These are phyloP conservation scores for Tetropium fuscum DNA, from an alignment of 2,888 invertebrate species.

Conservation along the genomic window DNA sequence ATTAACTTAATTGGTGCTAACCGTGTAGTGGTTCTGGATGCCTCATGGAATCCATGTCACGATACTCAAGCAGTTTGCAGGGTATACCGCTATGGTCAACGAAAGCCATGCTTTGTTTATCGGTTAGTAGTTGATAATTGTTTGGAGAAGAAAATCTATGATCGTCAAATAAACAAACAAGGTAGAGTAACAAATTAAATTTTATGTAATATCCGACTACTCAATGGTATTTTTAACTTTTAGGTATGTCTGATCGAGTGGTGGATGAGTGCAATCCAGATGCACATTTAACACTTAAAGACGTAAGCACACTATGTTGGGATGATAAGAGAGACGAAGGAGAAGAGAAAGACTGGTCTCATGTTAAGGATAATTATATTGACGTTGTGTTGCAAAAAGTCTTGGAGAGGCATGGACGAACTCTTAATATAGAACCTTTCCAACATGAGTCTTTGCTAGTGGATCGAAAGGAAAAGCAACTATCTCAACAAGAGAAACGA, in stretches of 20 bases:
- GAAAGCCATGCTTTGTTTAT: slow-evolving; percentile 95
- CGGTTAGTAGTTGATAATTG: slow-evolving; percentile 97
- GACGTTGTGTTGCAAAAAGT: slow-evolving; percentile 87
- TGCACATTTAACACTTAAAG: slow-evolving; percentile 90
- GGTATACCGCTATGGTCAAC: slow-evolving; percentile 95
- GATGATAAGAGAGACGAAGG: slow-evolving; percentile 91
- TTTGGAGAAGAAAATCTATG: slow-evolving; percentile 97
- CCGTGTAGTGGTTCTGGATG: slow-evolving; percentile 96
- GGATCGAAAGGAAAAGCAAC: slow-evolving; percentile 93
- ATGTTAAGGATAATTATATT: slow-evolving; percentile 78
- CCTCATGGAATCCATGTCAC: slow-evolving; percentile 99
- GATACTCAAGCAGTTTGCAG: slow-evolving; percentile 98
- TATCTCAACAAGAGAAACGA: slow-evolving; percentile 93
- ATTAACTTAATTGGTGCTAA: slow-evolving; percentile 98
- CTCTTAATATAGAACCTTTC: slow-evolving; percentile 88
- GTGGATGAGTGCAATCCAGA: slow-evolving; percentile 99
- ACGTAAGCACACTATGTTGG: slow-evolving; percentile 89
- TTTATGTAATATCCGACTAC: not conserved
- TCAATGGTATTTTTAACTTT: not conserved
- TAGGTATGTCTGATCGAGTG: slow-evolving; percentile 92
- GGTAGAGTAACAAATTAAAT: slow-evolving; percentile 70
- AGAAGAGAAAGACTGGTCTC: slow-evolving; percentile 80
- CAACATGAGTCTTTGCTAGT: slow-evolving; percentile 95
- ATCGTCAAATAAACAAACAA: slow-evolving; percentile 97
- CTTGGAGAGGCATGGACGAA: slow-evolving; percentile 72